phyloP scores from a whole-genome alignment of 2,888 invertebrate species.

The Heliconius ethilla region DNA sequence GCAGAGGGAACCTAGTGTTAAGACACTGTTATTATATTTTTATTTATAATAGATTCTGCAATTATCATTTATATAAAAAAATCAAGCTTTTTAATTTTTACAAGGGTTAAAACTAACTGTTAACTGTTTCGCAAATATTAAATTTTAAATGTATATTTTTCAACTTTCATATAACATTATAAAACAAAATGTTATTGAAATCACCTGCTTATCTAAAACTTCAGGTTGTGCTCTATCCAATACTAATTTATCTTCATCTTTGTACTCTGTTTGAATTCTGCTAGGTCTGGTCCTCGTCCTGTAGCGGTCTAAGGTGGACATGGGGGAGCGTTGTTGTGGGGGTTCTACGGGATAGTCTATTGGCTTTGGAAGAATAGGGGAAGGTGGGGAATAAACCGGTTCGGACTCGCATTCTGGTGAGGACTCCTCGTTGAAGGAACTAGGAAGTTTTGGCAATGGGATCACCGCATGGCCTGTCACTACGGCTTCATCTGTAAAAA shows the following conservation, averaged over 20 bases:
- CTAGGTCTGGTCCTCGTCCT: constrained; percentile 70
- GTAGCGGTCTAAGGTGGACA: constrained; percentile 77
- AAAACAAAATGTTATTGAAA: not conserved
- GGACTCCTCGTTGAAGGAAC: constrained; percentile 71
- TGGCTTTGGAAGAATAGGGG: constrained; percentile 66
- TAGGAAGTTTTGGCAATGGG: constrained; percentile 84
- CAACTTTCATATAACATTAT: not conserved
- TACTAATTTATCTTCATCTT: constrained; percentile 86
- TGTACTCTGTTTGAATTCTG: constrained; percentile 67
- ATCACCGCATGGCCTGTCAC: constrained; percentile 84
- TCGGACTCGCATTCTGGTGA: constrained; percentile 69
- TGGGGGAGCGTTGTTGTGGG: constrained; percentile 63
- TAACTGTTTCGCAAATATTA: too few relatives aligned
- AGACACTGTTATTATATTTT: too few relatives aligned
- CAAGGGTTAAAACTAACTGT: too few relatives aligned
- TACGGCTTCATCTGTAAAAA: constrained; percentile 80
- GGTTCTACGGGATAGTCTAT: constrained; percentile 50
- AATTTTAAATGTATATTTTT: too few relatives aligned
- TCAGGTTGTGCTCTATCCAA: constrained; percentile 85
- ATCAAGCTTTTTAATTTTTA: too few relatives aligned
- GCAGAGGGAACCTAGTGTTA: too few relatives aligned
- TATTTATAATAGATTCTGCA: too few relatives aligned
- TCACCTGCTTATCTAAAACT: constrained; percentile 77
- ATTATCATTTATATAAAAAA: too few relatives aligned
- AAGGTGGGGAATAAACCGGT: constrained; percentile 65